Evolutionary conservation across 2,888 invertebrate species (phyloP).

Genomic region (Cerceris ruficornis): DNA sequence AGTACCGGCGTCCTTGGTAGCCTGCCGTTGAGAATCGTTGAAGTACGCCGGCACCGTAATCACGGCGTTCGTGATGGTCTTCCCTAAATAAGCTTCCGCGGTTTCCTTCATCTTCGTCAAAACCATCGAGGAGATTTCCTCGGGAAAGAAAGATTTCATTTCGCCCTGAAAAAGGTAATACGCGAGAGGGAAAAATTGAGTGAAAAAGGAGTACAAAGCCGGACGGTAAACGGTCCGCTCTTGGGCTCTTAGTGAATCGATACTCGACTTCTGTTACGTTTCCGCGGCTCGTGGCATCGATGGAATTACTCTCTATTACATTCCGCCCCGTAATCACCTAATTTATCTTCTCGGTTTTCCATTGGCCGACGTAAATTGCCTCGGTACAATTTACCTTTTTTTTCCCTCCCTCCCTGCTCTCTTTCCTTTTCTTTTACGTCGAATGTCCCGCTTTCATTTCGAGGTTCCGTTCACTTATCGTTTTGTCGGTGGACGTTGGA

Average conservation of each 20-base stretch:
- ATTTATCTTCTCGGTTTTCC: neutral
- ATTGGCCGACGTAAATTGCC: slow-evolving; percentile 8
- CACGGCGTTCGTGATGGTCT: slow-evolving; percentile 88
- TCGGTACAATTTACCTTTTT: too few species aligned
- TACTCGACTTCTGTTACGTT: neutral
- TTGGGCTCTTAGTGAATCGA: slow-evolving; percentile 2
- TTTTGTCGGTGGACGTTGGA: too few species aligned
- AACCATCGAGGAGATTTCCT: slow-evolving; percentile 94
- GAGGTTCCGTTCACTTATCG: too few species aligned
- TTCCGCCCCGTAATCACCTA: slow-evolving; percentile 8
- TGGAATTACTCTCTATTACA: slow-evolving; percentile 19
- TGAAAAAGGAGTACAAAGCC: slow-evolving; percentile 1
- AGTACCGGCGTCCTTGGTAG: slow-evolving; percentile 94
- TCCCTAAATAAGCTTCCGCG: slow-evolving; percentile 90
- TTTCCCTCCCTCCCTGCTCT: too few species aligned
- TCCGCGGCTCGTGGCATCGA: neutral
- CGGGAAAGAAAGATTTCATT: slow-evolving; percentile 89
- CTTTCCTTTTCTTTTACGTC: too few species aligned
- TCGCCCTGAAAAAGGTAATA: slow-evolving; percentile 82
- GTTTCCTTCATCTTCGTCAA: slow-evolving; percentile 92
- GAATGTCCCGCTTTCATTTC: too few species aligned
- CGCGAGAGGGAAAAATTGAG: slow-evolving; percentile 35
- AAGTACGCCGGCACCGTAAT: slow-evolving; percentile 93
- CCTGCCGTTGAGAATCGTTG: slow-evolving; percentile 91
- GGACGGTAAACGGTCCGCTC: slow-evolving; percentile 12